Evolutionary conservation across 2,888 invertebrate species (phyloP).

Genomic region (Plebejus argus): DNA sequence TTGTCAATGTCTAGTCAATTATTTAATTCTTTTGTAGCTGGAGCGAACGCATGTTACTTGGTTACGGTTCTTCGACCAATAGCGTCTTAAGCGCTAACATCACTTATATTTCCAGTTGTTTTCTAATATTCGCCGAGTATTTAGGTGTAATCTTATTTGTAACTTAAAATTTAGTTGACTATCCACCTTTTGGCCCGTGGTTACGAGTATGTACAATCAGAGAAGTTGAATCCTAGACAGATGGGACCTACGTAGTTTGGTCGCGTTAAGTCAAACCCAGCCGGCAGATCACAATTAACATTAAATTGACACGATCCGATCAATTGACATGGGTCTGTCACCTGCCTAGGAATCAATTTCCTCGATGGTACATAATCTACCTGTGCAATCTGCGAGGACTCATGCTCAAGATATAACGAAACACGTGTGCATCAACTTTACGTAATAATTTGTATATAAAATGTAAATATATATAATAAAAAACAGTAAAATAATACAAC

Average conservation of each 20-base stretch:
- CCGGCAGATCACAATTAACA: no score
- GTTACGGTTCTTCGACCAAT: slow-evolving; percentile 20
- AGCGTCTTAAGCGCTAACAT: not conserved
- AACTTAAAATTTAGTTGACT: not conserved
- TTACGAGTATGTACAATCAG: not conserved
- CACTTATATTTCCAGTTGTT: slow-evolving; percentile 2
- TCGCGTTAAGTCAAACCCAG: no score
- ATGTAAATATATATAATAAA: slow-evolving; percentile 76
- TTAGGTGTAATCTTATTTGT: slow-evolving; percentile 18
- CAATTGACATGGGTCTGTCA: no score
- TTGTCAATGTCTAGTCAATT: slow-evolving; percentile 19
- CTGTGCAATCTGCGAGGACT: slow-evolving; percentile 33
- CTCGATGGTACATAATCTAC: not conserved
- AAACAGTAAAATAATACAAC: slow-evolving; percentile 62
- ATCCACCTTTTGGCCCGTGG: slow-evolving; percentile 9
- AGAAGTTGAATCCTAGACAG: no score
- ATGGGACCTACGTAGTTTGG: no score
- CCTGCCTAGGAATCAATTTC: no score
- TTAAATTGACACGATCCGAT: no score
- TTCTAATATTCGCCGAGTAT: slow-evolving; percentile 4
- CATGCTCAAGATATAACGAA: slow-evolving; percentile 69
- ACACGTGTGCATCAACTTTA: slow-evolving; percentile 49
- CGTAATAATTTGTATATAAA: slow-evolving; percentile 75
- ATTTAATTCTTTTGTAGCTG: not conserved
- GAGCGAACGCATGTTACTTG: not conserved